phyloP scores from a whole-genome alignment of 2,888 invertebrate species.

The Leuctra nigra region DNA sequence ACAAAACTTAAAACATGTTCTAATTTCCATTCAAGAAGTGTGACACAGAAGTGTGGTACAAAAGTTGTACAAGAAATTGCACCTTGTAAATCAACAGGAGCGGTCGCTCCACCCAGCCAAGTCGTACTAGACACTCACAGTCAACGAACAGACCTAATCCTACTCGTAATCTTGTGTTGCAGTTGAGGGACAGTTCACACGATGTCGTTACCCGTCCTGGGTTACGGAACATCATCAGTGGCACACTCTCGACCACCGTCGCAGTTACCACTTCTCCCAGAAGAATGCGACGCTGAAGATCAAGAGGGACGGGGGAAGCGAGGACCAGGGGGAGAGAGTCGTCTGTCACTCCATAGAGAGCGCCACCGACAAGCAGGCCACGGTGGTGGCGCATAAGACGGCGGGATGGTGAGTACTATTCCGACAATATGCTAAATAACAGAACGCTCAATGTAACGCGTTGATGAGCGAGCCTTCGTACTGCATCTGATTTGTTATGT shows the following conservation, averaged over 20 bases:
- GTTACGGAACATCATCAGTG: constrained; percentile 72
- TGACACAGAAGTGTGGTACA: too few relatives aligned
- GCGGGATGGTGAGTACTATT: constrained; percentile 71
- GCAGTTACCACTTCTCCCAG: constrained; percentile 65
- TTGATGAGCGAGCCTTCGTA: too few relatives aligned
- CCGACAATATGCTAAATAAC: too few relatives aligned
- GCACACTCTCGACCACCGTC: constrained; percentile 67
- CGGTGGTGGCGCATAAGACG: constrained; percentile 65
- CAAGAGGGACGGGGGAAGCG: constrained; percentile 36
- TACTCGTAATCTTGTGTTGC: constrained; percentile 39
- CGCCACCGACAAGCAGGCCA: constrained; percentile 33
- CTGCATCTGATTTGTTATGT: too few relatives aligned
- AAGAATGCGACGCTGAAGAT: constrained; percentile 65
- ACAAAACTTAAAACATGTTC: too few relatives aligned
- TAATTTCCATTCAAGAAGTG: too few relatives aligned
- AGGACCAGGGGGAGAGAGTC: constrained; percentile 47
- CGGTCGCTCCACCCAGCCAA: too few relatives aligned
- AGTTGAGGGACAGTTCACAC: constrained; percentile 68
- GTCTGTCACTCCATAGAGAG: constrained; percentile 38
- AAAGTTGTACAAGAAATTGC: too few relatives aligned
- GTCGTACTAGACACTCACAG: too few relatives aligned
- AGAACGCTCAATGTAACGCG: too few relatives aligned
- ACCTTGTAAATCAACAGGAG: too few relatives aligned
- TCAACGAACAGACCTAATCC: too few relatives aligned
- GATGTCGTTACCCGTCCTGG: constrained; percentile 74